These are phyloP conservation scores for Melanerpes formicivorus DNA, from an alignment of 2,113 vertebrate species.

Conservation along the genomic window DNA sequence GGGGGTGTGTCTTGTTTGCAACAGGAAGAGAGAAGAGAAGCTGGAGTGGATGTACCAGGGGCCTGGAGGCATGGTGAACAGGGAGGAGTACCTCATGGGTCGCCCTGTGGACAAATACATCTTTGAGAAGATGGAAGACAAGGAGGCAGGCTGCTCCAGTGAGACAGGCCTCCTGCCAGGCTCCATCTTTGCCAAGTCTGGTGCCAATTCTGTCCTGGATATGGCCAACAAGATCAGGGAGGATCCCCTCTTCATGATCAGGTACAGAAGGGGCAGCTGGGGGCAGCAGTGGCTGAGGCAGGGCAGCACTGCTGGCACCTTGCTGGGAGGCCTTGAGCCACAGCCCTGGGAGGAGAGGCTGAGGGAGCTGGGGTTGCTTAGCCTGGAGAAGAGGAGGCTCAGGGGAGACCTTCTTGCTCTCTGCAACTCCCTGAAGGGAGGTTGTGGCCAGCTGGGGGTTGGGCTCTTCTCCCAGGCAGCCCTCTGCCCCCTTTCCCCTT, in stretches of 20 bases:
- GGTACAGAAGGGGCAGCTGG: conserved; percentile 67
- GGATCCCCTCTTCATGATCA: conserved; percentile 94
- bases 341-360: too few relatives aligned
- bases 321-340: too few relatives aligned
- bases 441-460: too few relatives aligned
- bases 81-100: conserved; percentile 94
- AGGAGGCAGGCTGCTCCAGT: conserved; percentile 84
- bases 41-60: conserved; percentile 99
- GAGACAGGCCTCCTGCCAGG: conserved; percentile 92
- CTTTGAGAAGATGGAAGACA: conserved; percentile 88
- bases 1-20: neutral
- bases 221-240: conserved; percentile 96
- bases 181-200: conserved; percentile 85
- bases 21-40: conserved; percentile 92
- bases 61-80: conserved; percentile 89
- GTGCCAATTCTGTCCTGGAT: conserved; percentile 86
- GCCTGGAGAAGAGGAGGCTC: too few relatives aligned
- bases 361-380: too few relatives aligned
- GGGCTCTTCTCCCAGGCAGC: too few relatives aligned
- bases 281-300: neutral
- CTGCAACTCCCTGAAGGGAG: too few relatives aligned
- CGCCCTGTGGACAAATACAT: conserved; percentile 93
- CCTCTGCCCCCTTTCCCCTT: too few relatives aligned
- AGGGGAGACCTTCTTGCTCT: too few relatives aligned
- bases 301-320: neutral